Conservation (phyloP, 2,888 invertebrate genomes). For the Pterostichus madidus region DNA sequence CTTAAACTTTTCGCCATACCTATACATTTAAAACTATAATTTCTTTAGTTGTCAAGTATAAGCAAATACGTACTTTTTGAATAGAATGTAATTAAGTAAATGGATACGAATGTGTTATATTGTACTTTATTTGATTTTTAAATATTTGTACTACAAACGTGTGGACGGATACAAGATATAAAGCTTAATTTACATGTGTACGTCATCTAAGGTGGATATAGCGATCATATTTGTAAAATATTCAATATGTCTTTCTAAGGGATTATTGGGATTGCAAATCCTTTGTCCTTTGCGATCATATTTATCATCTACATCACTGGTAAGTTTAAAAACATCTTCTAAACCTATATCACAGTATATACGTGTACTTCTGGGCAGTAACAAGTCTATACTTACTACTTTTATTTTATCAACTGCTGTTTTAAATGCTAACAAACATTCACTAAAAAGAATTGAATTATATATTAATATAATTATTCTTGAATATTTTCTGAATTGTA, state of each 20-base stretch:
- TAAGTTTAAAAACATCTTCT: conserved; percentile 67
- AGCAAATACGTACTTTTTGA: too few species aligned
- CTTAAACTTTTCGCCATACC: too few species aligned
- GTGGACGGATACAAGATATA: conserved; percentile 56
- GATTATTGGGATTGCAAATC: conserved; percentile 66
- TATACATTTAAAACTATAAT: too few species aligned
- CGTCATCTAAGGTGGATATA: conserved; percentile 66
- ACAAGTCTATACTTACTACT: conserved; percentile 67
- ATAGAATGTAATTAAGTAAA: too few species aligned
- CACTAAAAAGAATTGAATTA: conserved; percentile 30
- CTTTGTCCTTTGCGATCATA: conserved; percentile 64
- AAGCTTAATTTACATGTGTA: conserved; percentile 6
- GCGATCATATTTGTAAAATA: conserved; percentile 69
- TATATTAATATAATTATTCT: background rate
- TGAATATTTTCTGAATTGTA: background rate
- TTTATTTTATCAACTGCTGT: conserved; percentile 70
- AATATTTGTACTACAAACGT: conserved; percentile 54
- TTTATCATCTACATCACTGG: conserved; percentile 38
- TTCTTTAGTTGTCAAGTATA: too few species aligned
- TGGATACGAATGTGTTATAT: too few species aligned
- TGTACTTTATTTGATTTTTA: too few species aligned
- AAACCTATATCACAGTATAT: conserved; percentile 70
- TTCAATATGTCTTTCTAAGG: conserved; percentile 69
- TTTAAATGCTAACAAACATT: conserved; percentile 71
- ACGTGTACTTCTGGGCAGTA: conserved; percentile 70